Conservation (phyloP, 2,888 invertebrate genomes). For the Hypolimnas misippus region DNA sequence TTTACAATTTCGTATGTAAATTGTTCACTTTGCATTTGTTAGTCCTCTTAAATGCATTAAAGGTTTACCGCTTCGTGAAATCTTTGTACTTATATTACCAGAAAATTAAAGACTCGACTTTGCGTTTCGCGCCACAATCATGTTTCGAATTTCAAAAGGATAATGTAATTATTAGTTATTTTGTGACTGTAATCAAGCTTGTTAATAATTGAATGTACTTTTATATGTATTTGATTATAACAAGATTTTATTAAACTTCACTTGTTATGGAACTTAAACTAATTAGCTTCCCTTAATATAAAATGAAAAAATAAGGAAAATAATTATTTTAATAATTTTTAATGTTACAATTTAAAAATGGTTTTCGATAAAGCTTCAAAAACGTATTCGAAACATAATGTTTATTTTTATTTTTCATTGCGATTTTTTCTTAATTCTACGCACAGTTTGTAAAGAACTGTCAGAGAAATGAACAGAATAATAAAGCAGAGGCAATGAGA, state of each 20-base stretch:
- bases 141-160: slow-evolving; percentile 39
- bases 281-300: no score
- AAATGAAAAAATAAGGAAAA: no score
- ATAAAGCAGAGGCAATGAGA: slow-evolving; percentile 6
- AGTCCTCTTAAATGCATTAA: slow-evolving; percentile 29
- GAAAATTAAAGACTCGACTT: slow-evolving; percentile 35
- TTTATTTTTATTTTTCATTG: background rate
- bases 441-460: background rate
- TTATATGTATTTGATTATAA: no score
- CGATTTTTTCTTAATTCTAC: background rate
- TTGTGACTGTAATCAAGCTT: background rate
- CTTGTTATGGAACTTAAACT: no score
- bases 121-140: slow-evolving; percentile 20
- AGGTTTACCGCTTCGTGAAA: slow-evolving; percentile 35
- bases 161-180: slow-evolving; percentile 13
- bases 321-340: no score
- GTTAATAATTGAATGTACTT: background rate
- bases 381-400: background rate
- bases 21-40: slow-evolving; percentile 27
- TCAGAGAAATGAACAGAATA: slow-evolving; percentile 5
- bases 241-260: no score
- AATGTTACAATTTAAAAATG: no score
- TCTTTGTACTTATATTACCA: slow-evolving; percentile 35
- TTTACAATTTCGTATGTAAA: slow-evolving; percentile 38
- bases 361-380: no score